Conservation (phyloP, 2,797 vertebrate genomes). For the Chiloscyllium punctatum region DNA sequence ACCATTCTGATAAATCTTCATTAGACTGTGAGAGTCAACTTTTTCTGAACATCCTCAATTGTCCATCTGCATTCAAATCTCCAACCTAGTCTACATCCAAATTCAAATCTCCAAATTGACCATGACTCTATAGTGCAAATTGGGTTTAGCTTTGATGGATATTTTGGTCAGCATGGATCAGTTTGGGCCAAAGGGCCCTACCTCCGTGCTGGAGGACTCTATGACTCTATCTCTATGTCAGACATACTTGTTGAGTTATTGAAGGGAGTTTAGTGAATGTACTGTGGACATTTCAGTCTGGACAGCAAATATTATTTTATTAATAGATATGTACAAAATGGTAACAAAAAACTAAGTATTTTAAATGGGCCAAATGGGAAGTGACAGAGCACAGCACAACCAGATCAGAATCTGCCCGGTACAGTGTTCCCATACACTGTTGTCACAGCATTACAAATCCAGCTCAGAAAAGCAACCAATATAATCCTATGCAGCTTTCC, state of each 20-base stretch:
- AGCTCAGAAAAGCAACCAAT: background rate
- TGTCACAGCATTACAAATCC: background rate
- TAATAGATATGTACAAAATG: background rate
- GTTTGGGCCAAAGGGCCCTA: too few species aligned
- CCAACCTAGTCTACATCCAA: too few species aligned
- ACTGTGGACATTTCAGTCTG: background rate
- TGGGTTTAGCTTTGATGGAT: too few species aligned
- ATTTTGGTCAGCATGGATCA: too few species aligned
- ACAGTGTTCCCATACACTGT: background rate
- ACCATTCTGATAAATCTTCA: background rate
- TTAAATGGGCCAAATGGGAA: background rate
- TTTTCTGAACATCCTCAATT: background rate
- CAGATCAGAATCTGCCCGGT: background rate
- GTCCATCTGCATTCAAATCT: background rate
- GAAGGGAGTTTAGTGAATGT: background rate
- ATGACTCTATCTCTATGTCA: too few species aligned
- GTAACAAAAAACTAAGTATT: background rate
- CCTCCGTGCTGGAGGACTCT: too few species aligned
- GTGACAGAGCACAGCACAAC: background rate
- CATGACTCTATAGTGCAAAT: too few species aligned
- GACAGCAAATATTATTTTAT: background rate
- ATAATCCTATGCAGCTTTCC: background rate
- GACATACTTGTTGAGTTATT: background rate
- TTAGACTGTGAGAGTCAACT: background rate
- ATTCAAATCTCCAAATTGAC: too few species aligned